phyloP scores from a whole-genome alignment of 2,113 vertebrate genomes.

The Tachysurus fulvidraco region DNA sequence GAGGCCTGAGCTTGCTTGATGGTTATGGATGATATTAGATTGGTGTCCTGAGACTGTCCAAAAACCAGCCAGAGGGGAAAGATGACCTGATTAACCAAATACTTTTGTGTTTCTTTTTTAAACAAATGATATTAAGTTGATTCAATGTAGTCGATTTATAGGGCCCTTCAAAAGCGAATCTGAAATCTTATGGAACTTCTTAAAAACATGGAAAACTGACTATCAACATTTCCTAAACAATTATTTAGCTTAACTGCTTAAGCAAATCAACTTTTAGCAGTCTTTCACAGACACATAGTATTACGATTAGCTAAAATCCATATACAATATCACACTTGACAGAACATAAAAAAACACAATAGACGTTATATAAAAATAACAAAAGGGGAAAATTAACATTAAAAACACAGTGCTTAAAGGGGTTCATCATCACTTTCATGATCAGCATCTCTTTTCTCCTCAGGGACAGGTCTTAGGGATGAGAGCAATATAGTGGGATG shows the following conservation, averaged over 20 bases:
- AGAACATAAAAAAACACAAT: constrained; percentile 48
- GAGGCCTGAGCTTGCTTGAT: neutral
- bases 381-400: constrained; percentile 22
- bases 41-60: neutral
- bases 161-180: neutral
- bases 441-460: constrained; percentile 42
- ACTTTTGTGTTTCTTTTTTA: neutral
- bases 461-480: constrained; percentile 48
- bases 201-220: constrained; percentile 4
- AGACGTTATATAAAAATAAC: constrained; percentile 46
- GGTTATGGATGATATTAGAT: too few relatives aligned
- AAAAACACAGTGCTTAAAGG: constrained; percentile 56
- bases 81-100: neutral
- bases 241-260: neutral
- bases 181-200: neutral
- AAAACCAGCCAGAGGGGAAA: neutral
- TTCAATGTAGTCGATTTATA: neutral
- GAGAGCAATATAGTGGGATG: constrained; percentile 58
- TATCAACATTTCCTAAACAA: neutral
- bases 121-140: neutral
- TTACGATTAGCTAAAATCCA: constrained; percentile 42
- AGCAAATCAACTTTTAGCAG: neutral
- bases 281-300: neutral
- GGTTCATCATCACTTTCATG: constrained; percentile 68
- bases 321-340: constrained; percentile 46